phyloP scores from a whole-genome alignment of 2,888 invertebrate genomes.

The Netelia virgata region DNA sequence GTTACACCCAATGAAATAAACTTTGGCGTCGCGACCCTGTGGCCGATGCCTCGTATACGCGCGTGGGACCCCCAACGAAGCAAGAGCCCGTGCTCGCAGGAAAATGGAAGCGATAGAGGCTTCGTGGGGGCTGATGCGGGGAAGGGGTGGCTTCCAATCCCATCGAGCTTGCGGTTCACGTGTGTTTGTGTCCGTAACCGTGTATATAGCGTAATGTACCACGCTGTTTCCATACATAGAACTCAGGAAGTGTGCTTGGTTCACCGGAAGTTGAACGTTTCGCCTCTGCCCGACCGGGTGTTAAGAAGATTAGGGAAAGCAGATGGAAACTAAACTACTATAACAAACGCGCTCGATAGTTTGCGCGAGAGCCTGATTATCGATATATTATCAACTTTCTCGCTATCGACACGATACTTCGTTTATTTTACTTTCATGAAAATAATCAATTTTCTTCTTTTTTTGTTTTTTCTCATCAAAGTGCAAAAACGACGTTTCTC shows the following conservation, averaged over 20 bases:
- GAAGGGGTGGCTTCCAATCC: background rate
- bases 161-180: constrained; percentile 2
- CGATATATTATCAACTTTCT: background rate
- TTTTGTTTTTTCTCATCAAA: background rate
- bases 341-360: constrained; percentile 44
- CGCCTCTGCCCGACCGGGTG: constrained; percentile 33
- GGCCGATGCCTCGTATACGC: constrained; percentile 11
- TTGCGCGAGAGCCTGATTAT: background rate
- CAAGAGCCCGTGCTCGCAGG: background rate
- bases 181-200: background rate
- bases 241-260: constrained; percentile 15
- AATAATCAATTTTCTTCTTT: background rate
- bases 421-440: background rate
- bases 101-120: background rate
- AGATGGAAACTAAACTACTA: constrained; percentile 45
- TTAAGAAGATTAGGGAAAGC: constrained; percentile 60
- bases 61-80: constrained; percentile 5
- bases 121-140: background rate
- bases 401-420: background rate
- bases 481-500: too few relatives aligned
- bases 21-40: constrained; percentile 32
- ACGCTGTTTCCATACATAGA: background rate
- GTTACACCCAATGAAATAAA: constrained; percentile 37
- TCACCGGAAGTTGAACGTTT: constrained; percentile 46
- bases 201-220: background rate